phyloP scores from a whole-genome alignment of 2,113 vertebrate genomes.

The Gila orcuttii region DNA sequence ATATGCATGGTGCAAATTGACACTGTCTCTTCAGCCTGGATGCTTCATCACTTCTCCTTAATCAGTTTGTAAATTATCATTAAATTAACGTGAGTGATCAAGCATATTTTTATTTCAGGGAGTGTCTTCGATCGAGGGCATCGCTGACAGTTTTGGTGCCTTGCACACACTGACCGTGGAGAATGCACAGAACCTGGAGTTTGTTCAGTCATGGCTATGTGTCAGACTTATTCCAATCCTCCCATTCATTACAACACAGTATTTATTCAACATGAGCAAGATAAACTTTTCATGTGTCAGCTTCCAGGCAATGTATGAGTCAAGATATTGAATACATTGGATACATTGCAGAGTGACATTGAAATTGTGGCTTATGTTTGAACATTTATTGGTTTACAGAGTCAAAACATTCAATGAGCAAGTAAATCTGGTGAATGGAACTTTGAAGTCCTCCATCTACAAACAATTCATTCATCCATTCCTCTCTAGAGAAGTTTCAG shows the following conservation, averaged over 20 bases:
- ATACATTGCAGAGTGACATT: neutral
- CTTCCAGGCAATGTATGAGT: conserved; percentile 42
- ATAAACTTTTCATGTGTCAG: conserved; percentile 21
- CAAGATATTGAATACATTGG: too few species aligned
- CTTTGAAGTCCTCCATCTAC: neutral
- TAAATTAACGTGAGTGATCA: neutral
- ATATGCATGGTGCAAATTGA: too few species aligned
- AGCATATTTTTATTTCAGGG: neutral
- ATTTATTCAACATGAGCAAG: conserved; percentile 30
- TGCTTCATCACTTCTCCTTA: too few species aligned
- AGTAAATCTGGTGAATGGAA: neutral
- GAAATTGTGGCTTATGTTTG: neutral
- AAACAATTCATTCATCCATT: conserved; percentile 8
- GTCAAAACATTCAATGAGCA: neutral
- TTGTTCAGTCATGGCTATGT: conserved; percentile 23
- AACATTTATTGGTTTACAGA: neutral
- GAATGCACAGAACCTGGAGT: neutral
- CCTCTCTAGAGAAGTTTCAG: neutral
- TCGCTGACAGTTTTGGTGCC: neutral
- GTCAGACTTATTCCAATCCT: conserved; percentile 32
- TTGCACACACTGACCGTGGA: neutral
- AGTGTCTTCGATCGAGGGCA: neutral
- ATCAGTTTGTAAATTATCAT: neutral
- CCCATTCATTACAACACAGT: neutral
- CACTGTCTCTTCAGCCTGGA: neutral